These are phyloP conservation scores for Zosterops japonicus DNA, from an alignment of 2,113 vertebrate species.

Conservation along the genomic window DNA sequence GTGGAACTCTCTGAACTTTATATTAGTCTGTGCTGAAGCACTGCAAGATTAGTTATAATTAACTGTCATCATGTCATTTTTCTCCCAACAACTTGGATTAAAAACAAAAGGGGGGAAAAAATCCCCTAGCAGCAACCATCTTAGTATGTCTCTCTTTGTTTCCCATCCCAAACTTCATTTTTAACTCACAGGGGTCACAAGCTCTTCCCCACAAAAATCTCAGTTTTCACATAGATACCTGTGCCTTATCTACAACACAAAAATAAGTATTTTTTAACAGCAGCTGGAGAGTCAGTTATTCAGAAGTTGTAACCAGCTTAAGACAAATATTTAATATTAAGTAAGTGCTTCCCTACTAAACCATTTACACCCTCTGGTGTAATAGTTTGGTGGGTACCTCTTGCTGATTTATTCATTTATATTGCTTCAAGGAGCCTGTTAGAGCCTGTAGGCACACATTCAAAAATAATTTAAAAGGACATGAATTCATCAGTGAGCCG, in stretches of 20 bases:
- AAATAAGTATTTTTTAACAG: background rate
- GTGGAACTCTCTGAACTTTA: slow-evolving; percentile 34
- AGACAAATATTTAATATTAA: slow-evolving; percentile 54
- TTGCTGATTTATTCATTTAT: slow-evolving; percentile 52
- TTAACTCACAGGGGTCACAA: background rate
- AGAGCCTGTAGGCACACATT: background rate
- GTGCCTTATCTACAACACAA: background rate
- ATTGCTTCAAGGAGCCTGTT: background rate
- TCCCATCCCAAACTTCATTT: background rate
- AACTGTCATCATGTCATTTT: slow-evolving; percentile 50
- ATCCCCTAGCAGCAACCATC: background rate
- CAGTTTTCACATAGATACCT: background rate
- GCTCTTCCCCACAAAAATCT: background rate
- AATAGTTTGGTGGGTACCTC: slow-evolving; percentile 14
- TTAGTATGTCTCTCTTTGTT: slow-evolving; percentile 13
- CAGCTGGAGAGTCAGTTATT: background rate
- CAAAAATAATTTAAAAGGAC: slow-evolving; percentile 44
- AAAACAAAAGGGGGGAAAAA: background rate
- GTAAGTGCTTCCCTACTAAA: background rate
- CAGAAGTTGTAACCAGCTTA: background rate
- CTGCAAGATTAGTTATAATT: slow-evolving; percentile 67
- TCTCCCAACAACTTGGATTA: background rate
- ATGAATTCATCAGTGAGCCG: slow-evolving; percentile 17
- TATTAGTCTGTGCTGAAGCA: slow-evolving; percentile 4
- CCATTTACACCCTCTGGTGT: background rate